Evolutionary conservation across 2,113 vertebrate species (phyloP).

Genomic region (Leptosomus discolor): DNA sequence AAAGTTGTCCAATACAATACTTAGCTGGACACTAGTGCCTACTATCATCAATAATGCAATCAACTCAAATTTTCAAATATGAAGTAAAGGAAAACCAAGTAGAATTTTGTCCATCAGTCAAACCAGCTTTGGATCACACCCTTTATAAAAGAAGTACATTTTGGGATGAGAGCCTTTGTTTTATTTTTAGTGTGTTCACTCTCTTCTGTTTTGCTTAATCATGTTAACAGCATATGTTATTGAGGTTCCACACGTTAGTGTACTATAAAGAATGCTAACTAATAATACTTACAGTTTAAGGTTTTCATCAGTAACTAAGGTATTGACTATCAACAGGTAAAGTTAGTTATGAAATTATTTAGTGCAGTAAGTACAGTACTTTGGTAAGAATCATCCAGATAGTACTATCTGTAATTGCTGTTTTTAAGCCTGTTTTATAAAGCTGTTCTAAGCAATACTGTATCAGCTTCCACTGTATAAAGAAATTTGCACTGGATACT

Average conservation of each 20-base stretch:
- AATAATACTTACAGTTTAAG: constrained; percentile 65
- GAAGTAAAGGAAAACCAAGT: not conserved
- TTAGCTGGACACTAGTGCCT: not conserved
- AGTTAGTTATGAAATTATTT: constrained; percentile 52
- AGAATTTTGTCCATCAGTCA: not conserved
- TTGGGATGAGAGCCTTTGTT: not conserved
- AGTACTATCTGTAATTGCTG: not conserved
- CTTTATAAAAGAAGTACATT: not conserved
- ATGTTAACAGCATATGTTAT: not conserved
- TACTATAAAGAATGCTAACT: constrained; percentile 50
- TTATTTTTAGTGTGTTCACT: not conserved
- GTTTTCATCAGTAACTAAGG: constrained; percentile 39
- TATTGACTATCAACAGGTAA: constrained; percentile 23
- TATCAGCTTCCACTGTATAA: constrained; percentile 36
- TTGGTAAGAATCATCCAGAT: not conserved
- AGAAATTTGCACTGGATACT: constrained; percentile 57
- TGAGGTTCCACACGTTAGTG: constrained; percentile 18
- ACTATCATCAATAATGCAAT: not conserved
- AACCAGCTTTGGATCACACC: not conserved
- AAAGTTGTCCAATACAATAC: not conserved
- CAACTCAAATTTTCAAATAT: not conserved
- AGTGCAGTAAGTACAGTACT: constrained; percentile 1
- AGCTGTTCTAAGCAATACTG: not conserved
- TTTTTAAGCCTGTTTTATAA: not conserved
- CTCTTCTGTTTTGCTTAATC: not conserved